Evolutionary conservation across 1,140 invertebrate species (phyloP), one percentile per base, ranked within the genome.

Genomic region (Augochlora pura): DNA sequence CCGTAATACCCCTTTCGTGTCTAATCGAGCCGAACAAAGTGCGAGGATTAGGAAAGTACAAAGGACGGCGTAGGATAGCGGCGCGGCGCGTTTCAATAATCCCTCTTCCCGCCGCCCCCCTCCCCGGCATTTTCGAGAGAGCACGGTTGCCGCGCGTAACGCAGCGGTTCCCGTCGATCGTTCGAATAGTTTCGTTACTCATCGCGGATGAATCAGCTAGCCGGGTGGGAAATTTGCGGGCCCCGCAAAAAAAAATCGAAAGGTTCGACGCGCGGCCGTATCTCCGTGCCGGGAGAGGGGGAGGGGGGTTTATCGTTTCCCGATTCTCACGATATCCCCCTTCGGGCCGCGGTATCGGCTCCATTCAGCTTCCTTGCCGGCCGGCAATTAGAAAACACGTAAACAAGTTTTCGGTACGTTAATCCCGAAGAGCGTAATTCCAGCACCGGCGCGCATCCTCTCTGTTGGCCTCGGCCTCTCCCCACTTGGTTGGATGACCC

Each of bases 351-450:
- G 49, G 16, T 52, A 74, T 74, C 71, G 70, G 49, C 65, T 57
- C 62, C 62, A 73, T 73, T 79, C 70, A 52, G 16, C 25, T 73
- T 52, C 63, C 71, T 74, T 67, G n/a, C n/a, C 62, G 42, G 52
- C 42, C 68, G 16, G 78, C 79, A 85, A 85, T 75, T 66, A 77
- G 68, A 85, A 84, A 84, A 85, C 83, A 85, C 83, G 83, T 85
- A 85, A 85, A 85, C 84, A 83, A 78, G 83, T 85, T 85, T 85
- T 85, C 84, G 83, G 83, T 85, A 85, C 84, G 84, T 85, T 85
- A 85, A 85, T 85, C 66, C 83, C 57, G 69, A 83, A 84, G 83
- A 85, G 81, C 79, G 83, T 78, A 85, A 84, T 85, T 78, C 78
- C 82, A 71, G 63, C 72, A 49, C 25, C 57, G n/a, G n/a, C n/a